Evolutionary conservation across 2,113 vertebrate species (phyloP).

Genomic region (Scortum barcoo): DNA sequence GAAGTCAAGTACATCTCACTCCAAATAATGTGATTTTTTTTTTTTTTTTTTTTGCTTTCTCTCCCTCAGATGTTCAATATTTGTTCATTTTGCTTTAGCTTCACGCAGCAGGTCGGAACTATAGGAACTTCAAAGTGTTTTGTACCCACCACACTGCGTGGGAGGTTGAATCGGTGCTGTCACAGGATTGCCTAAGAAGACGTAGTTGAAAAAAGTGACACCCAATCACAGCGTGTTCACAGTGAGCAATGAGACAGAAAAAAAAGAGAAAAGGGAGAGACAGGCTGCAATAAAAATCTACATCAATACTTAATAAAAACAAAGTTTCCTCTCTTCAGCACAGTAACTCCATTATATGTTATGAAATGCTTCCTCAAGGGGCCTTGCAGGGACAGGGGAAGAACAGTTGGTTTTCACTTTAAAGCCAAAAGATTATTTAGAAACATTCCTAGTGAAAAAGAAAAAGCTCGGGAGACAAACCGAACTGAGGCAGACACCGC

Average conservation of each 20-base stretch:
- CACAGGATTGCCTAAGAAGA: conserved; percentile 4
- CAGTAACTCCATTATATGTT: conserved; percentile 2
- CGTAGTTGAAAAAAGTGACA: not conserved
- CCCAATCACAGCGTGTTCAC: conserved; percentile 12
- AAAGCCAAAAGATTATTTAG: conserved; percentile 4
- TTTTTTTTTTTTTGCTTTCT: no score
- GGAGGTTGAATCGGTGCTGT: conserved; percentile 26
- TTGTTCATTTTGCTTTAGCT: not conserved
- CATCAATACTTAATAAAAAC: not conserved
- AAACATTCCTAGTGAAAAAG: not conserved
- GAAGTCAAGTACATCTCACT: not conserved
- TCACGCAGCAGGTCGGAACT: conserved; percentile 15
- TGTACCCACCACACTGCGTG: conserved; percentile 6
- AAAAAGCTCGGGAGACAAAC: not conserved
- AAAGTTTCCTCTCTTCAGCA: not conserved
- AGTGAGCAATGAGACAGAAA: not conserved
- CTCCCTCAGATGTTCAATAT: not conserved
- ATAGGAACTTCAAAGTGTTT: conserved; percentile 10
- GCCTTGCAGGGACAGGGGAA: not conserved
- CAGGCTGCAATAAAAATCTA: conserved; percentile 12
- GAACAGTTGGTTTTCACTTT: conserved; percentile 8
- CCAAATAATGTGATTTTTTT: not conserved
- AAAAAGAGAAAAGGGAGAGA: not conserved
- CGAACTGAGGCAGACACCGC: not conserved
- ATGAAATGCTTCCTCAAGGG: conserved; percentile 14